These are phyloP conservation scores for Gadopsis bispinosus DNA, from an alignment of 2,797 vertebrate genomes.

Conservation along the genomic window DNA sequence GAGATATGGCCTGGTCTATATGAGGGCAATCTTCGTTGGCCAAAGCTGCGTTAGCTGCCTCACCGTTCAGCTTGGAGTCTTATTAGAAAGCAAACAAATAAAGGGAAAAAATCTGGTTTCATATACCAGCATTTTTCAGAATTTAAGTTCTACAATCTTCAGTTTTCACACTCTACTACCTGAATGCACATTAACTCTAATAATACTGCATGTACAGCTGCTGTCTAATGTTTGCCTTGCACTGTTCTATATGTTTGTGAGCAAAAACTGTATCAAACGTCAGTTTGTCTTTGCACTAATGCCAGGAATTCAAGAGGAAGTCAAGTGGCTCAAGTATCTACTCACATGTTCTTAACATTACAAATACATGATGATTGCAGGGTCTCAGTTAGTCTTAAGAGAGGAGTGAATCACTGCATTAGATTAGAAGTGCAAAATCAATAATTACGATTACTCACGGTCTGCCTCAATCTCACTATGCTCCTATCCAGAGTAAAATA, in stretches of 20 bases:
- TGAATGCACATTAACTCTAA: conserved; percentile 21
- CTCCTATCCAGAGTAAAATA: conserved; percentile 46
- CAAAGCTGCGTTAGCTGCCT: conserved; percentile 97
- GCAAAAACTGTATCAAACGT: conserved; percentile 27
- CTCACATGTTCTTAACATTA: conserved; percentile 46
- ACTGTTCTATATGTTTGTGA: conserved; percentile 34
- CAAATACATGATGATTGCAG: conserved; percentile 32
- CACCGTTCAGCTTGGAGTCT: conserved; percentile 99
- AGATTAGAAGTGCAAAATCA: conserved; percentile 66
- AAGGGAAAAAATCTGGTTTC: conserved; percentile 26
- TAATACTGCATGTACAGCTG: conserved; percentile 6
- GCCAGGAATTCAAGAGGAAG: conserved; percentile 24
- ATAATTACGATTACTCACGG: conserved; percentile 67
- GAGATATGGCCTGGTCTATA: conserved; percentile 99
- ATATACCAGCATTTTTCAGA: conserved; percentile 24
- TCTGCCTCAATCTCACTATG: conserved; percentile 46
- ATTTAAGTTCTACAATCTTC: not conserved
- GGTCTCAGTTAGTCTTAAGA: conserved; percentile 48
- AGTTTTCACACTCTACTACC: not conserved
- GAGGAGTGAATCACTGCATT: conserved; percentile 67
- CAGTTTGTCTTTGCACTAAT: conserved; percentile 31
- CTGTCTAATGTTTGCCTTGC: conserved; percentile 29
- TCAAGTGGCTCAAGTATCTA: conserved; percentile 30
- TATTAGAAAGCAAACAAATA: conserved; percentile 58
- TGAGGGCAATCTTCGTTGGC: conserved; percentile 99